A percentile compares a stretch with the other conserved stretches of the same genome.
Evolutionary conservation across 2,888 invertebrate species (phyloP).

Genomic region (Linnaemya vulpina): DNA sequence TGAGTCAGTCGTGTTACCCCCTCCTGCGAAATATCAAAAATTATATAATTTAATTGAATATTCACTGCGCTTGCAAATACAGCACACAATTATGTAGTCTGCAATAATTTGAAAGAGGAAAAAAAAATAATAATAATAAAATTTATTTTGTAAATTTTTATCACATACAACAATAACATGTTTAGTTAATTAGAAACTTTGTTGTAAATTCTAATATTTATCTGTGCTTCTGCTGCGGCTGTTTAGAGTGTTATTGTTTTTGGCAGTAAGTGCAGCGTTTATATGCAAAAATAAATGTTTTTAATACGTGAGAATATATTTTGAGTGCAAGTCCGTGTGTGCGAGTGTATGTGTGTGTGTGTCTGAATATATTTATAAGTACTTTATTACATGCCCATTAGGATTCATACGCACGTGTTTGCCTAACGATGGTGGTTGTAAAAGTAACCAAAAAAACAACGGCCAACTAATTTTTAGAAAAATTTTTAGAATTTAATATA

Average conservation of each 20-base stretch:
- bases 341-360: neutral
- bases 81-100: neutral
- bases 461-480: too few relatives aligned
- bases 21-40: constrained; percentile 21
- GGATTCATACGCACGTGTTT: neutral
- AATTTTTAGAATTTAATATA: too few relatives aligned
- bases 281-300: constrained; percentile 59
- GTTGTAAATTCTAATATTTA: constrained; percentile 45
- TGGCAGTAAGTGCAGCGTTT: constrained; percentile 28
- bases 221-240: constrained; percentile 3
- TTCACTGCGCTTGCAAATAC: constrained; percentile 1
- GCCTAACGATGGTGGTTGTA: neutral
- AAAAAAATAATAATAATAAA: constrained; percentile 11
- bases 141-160: constrained; percentile 64
- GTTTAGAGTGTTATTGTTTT: constrained; percentile 10
- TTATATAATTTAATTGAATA: constrained; percentile 57
- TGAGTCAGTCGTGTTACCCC: neutral
- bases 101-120: neutral
- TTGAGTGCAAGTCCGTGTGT: neutral
- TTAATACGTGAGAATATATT: constrained; percentile 50
- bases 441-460: neutral
- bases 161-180: constrained; percentile 67
- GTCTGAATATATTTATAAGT: constrained; percentile 28
- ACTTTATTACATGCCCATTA: constrained; percentile 52
- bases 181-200: constrained; percentile 72